Base-by-base conservation (phyloP, 2,888 invertebrate genomes). In the Tachina fera region DNA sequence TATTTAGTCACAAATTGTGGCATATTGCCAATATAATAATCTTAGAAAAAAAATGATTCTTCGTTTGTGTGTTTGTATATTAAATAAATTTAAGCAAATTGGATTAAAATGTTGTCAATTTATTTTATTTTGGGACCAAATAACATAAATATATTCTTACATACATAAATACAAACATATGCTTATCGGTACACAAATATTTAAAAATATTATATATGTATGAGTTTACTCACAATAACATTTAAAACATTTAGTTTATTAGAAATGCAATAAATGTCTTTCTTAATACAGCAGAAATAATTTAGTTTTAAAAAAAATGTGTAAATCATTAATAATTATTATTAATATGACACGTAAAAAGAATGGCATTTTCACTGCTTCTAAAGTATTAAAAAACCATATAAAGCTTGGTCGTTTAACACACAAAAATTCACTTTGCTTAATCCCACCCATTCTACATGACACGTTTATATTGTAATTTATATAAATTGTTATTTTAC, bases 21-120 rank as follows among this genome's bases (percentile, higher is more conserved):
- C 80, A 80, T 67, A 16, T 16, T 60, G 80, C 80, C 80, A 80
- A 80, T 74, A 65, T 60, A 43, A 58, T 14, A n/a, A 60, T 49
- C 41, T 14, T 13, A 58, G 47, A 14, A 53, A 51, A 60, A 43
- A 39, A 58, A 2, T 72, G 14, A 13, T 22, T 56, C 6, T 19
- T 58, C 22, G 13, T 1, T 3, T 53, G 39, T 39, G 39, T 58
- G 58, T n/a, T n/a, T n/a, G n/a, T n/a, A 13, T 41, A 39, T 67
- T 49, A 67, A 56, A 45, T 19, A 47, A 68, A 77, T 39, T 51
- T 22, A 9, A 16, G 31, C 13, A 70, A 78, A 61, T 78, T 70
- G 61, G 61, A 70, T 61, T 58, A 51, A 70, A 70, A 70, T 53
- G 14, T 70, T 43, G 43, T 56, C 53, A 53, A 22, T 56, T n/a